A percentile compares a stretch with the other conserved stretches of the same genome.
phyloP scores from a whole-genome alignment of 2,113 vertebrate genomes.

The Tupaia tana region DNA sequence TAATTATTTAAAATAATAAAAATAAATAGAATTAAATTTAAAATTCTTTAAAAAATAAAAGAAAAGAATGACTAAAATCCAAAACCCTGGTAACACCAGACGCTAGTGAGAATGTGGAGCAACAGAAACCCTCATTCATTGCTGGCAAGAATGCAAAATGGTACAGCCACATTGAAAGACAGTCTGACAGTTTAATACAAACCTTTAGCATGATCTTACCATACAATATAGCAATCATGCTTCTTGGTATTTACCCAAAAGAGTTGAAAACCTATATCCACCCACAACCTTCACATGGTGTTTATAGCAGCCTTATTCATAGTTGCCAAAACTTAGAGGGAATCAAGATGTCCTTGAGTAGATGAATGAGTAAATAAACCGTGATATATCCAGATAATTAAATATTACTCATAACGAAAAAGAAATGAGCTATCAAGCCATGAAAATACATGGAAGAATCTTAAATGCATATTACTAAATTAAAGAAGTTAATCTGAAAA shows the following conservation, averaged over 20 bases:
- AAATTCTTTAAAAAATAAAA: too few relatives aligned
- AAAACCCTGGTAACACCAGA: neutral
- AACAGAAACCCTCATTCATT: neutral
- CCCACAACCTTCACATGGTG: neutral
- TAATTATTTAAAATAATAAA: too few relatives aligned
- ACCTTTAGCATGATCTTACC: neutral
- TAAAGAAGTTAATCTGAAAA: neutral
- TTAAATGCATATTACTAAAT: neutral
- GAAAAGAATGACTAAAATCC: neutral
- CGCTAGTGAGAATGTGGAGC: neutral
- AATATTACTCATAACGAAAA: neutral
- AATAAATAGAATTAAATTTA: too few relatives aligned
- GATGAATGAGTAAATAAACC: neutral
- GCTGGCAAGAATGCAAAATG: neutral
- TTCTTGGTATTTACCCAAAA: neutral
- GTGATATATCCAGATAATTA: neutral
- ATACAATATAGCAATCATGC: neutral
- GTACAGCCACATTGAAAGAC: neutral
- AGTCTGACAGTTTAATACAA: neutral
- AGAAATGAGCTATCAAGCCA: neutral
- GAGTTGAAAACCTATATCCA: neutral
- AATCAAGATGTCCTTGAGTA: neutral
- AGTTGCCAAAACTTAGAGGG: neutral
- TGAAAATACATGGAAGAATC: neutral
- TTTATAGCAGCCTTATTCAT: neutral